phyloP scores from a whole-genome alignment of 2,113 vertebrate species.

The Onychostruthus taczanowskii region DNA sequence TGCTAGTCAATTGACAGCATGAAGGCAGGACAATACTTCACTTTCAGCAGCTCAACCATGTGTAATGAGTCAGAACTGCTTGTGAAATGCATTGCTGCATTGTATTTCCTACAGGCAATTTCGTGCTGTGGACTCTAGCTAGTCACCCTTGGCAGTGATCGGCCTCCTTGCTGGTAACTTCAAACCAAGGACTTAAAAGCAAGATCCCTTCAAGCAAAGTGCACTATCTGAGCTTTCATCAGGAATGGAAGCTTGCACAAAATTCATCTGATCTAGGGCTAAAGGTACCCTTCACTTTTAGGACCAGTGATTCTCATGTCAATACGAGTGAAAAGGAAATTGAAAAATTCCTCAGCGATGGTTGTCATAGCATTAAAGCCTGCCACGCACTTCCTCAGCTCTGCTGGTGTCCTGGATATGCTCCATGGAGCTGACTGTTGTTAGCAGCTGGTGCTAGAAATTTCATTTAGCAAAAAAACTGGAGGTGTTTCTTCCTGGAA shows the following conservation, averaged over 20 bases:
- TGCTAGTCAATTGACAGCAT: neutral
- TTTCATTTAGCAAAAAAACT: neutral
- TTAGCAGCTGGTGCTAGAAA: neutral
- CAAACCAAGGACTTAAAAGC: neutral
- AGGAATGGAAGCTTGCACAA: neutral
- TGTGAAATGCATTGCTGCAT: neutral
- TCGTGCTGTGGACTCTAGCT: neutral
- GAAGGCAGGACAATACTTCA: neutral
- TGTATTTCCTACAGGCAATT: neutral
- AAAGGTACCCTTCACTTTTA: neutral
- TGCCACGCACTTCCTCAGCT: neutral
- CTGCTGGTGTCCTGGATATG: neutral
- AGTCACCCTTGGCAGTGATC: neutral
- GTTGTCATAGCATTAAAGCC: slow-evolving; percentile 13
- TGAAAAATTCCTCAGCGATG: neutral
- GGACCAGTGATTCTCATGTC: neutral
- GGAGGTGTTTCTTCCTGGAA: neutral
- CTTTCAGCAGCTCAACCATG: neutral
- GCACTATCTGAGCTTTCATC: accelerated
- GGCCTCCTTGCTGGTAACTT: neutral
- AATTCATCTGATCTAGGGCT: neutral
- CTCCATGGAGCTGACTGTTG: neutral
- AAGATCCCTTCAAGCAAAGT: neutral
- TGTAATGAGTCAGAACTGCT: neutral
- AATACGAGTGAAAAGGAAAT: neutral